Evolutionary conservation across 1,140 invertebrate genomes (phyloP), one percentile per base, ranked within the genome.

Genomic region (Drosophila subpulchrella): DNA sequence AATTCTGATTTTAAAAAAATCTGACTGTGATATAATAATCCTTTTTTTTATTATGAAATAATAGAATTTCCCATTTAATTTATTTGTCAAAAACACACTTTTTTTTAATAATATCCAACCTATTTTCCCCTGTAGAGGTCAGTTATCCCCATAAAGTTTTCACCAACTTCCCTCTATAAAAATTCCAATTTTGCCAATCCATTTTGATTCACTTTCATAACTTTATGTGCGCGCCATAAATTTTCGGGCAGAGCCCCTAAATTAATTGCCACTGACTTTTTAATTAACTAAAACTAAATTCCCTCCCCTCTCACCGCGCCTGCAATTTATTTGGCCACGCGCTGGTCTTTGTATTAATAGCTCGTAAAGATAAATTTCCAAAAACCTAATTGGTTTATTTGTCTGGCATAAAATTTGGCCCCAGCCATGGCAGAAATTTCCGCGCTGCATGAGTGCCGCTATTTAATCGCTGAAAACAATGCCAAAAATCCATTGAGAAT

Each of bases 261-360:
- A 86, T 86, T 79, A 86, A 88, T 86, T 88, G 71, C 83, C 83
- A 79, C 75, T 88, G 82, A 78, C 46, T 86, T 86, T 85, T 86
- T 86, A 86, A 86, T 86, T 86, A 86, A 88, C 82, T 72, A 72
- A 75, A 88, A 88, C 83, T 88, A 88, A 88, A 82, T 63, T 57
- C 42, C 51, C 4, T 20, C 5, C 27, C 27, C 34, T 13, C 0
- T 7, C 27, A 4, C 24, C 17, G 8, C 13, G 30, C 34, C 17
- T 38, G 42, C 36, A 62, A 48, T 56, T 56, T 54, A 32, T 13
- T 51, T 74, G 46, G 81, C 77, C 74, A 81, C 78, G 78, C 55
- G 82, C 70, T 65, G 67, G 44, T 34, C 78, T 78, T 71, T 66
- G 78, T 75, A 86, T 86, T 86, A 86, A 86, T 86, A 81, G 75